Evolutionary conservation across 2,797 vertebrate species (phyloP), one percentile per base, ranked within the genome.

Genomic region (Chelidonichthys spinosus): DNA sequence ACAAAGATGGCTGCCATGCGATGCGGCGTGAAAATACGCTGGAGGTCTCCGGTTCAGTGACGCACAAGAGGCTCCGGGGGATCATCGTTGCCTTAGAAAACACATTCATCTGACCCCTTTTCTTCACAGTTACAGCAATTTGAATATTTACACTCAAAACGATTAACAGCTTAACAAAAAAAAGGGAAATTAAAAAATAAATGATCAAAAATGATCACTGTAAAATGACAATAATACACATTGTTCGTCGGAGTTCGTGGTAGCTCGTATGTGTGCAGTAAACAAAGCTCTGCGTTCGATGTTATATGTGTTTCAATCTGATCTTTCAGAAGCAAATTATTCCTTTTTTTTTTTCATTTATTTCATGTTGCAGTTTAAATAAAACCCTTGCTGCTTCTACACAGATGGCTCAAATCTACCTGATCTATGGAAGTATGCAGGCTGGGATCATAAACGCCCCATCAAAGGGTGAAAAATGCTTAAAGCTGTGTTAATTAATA

Each of bases 91-190:
- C 59, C 80, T 86, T 87, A 87, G 7, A 90, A 92, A 92, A 92
- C 87, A 91, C 89, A 93, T 91, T 93, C 92, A 86, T 7, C 76
- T 72, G 85, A 91, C 90, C 89, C 71, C 60, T 36, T 56, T 69
- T 83, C 72, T 78, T 88, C 74, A 91, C 78, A 82, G 62, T 70
- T 76, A 76, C 81, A 89, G 76, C 55, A 81, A 62, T 73, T 25
- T 56, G 17, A 72, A 76, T 87, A 85, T 89, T 80, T 84, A 86
- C 87, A 86, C n/a, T 80, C 7, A 66, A 73, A 74, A 67, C 7
- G 4, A 52, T 47, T 74, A 50, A 77, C 69, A 70, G 43, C 54
- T 49, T 64, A 87, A 81, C 1, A 25, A 25, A 25, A 25, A 25
- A 25, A 25, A 25, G 25, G 25, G 44, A 69, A 72, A 63, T 3